Evolutionary conservation across 2,113 vertebrate genomes (phyloP).

Genomic region (Pedetes capensis): DNA sequence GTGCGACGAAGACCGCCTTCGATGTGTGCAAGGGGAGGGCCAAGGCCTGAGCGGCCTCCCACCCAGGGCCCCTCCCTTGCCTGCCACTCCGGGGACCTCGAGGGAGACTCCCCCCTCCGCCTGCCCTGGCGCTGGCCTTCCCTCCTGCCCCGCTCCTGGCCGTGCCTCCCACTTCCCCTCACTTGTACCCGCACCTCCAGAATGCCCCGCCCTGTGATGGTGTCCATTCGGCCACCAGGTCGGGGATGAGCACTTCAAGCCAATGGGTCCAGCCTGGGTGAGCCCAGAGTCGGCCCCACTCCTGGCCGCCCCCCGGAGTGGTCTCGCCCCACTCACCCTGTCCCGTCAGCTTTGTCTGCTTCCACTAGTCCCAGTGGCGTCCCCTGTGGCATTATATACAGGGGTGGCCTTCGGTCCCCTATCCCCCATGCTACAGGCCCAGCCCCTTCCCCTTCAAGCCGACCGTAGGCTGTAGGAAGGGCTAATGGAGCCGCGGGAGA

Average conservation of each 20-base stretch:
- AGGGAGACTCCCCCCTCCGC: neutral
- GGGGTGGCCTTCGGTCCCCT: neutral
- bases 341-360: neutral
- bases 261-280: neutral
- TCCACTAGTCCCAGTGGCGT: neutral
- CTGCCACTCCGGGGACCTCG: constrained; percentile 37
- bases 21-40: constrained; percentile 88
- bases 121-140: neutral
- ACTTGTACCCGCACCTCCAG: neutral
- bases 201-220: neutral
- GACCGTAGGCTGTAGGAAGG: neutral
- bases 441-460: neutral
- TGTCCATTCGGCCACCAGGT: neutral
- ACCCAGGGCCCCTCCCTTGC: neutral
- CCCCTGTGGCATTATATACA: neutral
- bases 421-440: neutral
- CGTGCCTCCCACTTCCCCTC: neutral
- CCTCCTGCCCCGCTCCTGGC: neutral
- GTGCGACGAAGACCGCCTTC: constrained; percentile 89
- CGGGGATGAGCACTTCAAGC: neutral
- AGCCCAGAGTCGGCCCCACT: neutral
- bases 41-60: constrained; percentile 84
- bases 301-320: neutral
- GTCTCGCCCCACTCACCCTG: neutral
- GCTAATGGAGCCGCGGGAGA: neutral